These are phyloP conservation scores for Thripadectes ignobilis DNA, from an alignment of 2,797 vertebrate species.

Conservation along the genomic window DNA sequence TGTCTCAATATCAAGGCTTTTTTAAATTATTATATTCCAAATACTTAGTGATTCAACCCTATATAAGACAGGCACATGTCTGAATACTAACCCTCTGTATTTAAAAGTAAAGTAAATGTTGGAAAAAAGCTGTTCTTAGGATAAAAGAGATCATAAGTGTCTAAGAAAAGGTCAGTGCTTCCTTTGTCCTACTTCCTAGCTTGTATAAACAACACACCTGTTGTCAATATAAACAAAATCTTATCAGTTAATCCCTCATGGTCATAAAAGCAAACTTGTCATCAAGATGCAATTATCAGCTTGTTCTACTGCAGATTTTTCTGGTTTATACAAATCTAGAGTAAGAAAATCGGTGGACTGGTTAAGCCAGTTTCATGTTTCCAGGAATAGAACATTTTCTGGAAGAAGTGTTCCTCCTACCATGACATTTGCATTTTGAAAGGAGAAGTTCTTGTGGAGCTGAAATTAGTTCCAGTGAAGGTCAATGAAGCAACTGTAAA, in stretches of 20 bases:
- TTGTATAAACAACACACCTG: neutral
- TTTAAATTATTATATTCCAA: neutral
- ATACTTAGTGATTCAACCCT: neutral
- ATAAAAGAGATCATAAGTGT: neutral
- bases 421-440: neutral
- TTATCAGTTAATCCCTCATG: neutral
- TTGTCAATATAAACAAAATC: constrained; percentile 11
- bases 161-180: neutral
- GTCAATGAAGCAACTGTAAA: neutral
- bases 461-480: neutral
- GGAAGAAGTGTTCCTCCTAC: neutral
- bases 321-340: neutral
- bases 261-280: neutral
- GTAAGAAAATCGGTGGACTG: neutral
- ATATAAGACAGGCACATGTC: neutral
- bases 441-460: neutral
- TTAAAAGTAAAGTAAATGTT: neutral
- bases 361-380: neutral
- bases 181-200: constrained; percentile 2
- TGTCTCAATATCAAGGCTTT: neutral
- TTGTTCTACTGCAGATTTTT: neutral
- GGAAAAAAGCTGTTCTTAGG: neutral
- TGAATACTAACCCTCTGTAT: neutral
- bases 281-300: neutral
- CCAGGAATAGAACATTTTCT: neutral